These are phyloP conservation scores for Heliothis virescens DNA, from an alignment of 1,140 invertebrate genomes.

Conservation along the genomic window DNA sequence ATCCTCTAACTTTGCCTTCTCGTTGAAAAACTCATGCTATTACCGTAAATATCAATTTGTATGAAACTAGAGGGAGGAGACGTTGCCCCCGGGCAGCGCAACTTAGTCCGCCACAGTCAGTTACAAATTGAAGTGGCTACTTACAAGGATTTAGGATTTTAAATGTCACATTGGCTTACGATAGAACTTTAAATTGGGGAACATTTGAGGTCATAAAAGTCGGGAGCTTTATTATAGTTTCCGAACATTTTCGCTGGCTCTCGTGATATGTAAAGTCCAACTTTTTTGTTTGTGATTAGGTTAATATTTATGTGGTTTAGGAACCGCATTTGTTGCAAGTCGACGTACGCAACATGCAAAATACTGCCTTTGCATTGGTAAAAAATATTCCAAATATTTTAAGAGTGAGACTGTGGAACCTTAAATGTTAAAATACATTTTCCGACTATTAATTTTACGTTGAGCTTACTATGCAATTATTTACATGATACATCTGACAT, in stretches of 20 bases:
- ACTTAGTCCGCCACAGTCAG: slow-evolving; percentile 68
- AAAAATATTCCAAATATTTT: no score
- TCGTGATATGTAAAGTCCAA: slow-evolving; percentile 5
- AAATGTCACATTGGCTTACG: slow-evolving; percentile 58
- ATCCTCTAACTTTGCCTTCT: slow-evolving; percentile 77
- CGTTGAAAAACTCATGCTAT: slow-evolving; percentile 81
- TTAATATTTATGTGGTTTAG: slow-evolving; percentile 30
- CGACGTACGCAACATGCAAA: not conserved
- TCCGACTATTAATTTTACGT: no score
- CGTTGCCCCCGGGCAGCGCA: slow-evolving; percentile 55
- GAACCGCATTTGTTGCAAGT: slow-evolving; percentile 19
- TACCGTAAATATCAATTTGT: slow-evolving; percentile 84
- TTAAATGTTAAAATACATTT: no score
- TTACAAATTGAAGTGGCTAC: slow-evolving; percentile 76
- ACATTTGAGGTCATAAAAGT: slow-evolving; percentile 50
- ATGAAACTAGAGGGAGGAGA: slow-evolving; percentile 79
- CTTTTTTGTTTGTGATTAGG: slow-evolving; percentile 28
- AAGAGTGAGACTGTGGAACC: no score
- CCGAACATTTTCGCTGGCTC: slow-evolving; percentile 16
- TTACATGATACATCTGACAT: no score
- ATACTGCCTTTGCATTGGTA: no score
- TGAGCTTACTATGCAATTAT: no score
- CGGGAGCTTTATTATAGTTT: slow-evolving; percentile 41
- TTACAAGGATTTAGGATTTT: slow-evolving; percentile 66
- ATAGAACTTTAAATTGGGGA: slow-evolving; percentile 65